Conservation (phyloP, 2,113 vertebrate species). For the Vulpes lagopus region DNA sequence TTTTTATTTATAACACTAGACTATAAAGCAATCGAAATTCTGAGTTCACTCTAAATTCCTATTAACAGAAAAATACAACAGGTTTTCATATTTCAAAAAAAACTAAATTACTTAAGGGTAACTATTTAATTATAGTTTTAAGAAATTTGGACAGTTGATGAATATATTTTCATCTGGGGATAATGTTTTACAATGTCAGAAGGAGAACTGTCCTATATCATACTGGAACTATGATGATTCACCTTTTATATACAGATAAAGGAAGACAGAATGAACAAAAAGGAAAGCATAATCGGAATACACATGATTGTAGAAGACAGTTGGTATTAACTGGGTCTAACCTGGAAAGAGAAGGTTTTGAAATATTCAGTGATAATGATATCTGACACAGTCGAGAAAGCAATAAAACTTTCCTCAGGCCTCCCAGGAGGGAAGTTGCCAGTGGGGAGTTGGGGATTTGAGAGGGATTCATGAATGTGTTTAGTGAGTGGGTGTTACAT, state of each 20-base stretch:
- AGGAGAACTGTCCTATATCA: slow-evolving; percentile 79
- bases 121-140: slow-evolving; percentile 78
- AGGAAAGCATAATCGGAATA: slow-evolving; percentile 80
- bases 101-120: slow-evolving; percentile 76
- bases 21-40: slow-evolving; percentile 75
- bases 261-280: slow-evolving; percentile 80
- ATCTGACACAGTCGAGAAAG: slow-evolving; percentile 64
- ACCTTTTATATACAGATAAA: slow-evolving; percentile 83
- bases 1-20: slow-evolving; percentile 82
- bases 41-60: slow-evolving; percentile 71
- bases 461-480: not conserved
- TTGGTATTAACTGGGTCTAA: slow-evolving; percentile 72
- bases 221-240: slow-evolving; percentile 77
- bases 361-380: slow-evolving; percentile 76
- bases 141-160: slow-evolving; percentile 77
- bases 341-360: slow-evolving; percentile 75
- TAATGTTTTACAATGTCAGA: slow-evolving; percentile 75
- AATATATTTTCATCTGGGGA: slow-evolving; percentile 83
- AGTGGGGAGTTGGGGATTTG: not conserved
- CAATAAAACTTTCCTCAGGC: slow-evolving; percentile 17
- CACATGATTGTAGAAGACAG: slow-evolving; percentile 66
- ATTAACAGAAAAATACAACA: slow-evolving; percentile 71
- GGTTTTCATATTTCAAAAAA: slow-evolving; percentile 74
- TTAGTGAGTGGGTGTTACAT: not conserved
- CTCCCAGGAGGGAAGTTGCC: not conserved